These are phyloP conservation scores for Bombyx mandarina DNA, from an alignment of 1,140 invertebrate genomes.

Conservation along the genomic window DNA sequence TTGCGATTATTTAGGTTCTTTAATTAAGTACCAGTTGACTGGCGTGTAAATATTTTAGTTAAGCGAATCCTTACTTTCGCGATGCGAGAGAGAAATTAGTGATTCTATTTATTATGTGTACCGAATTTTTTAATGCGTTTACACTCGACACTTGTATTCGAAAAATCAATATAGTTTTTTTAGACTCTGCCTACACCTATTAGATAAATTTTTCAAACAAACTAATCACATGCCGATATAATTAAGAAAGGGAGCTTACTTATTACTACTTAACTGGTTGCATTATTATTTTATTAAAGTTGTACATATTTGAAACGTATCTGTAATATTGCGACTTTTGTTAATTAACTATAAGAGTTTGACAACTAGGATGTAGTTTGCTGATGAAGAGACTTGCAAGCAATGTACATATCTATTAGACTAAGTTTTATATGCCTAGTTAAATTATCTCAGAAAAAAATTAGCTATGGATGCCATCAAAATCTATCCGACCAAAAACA, in stretches of 20 bases:
- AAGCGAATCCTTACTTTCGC: constrained; percentile 7
- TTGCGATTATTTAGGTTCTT: constrained; percentile 1
- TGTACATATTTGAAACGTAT: constrained; percentile 67
- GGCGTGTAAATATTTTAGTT: constrained; percentile 2
- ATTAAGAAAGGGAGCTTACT: neutral
- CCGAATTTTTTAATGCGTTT: constrained; percentile 10
- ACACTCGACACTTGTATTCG: neutral
- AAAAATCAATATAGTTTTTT: constrained; percentile 45
- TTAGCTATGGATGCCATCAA: too few species aligned
- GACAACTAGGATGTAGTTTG: constrained; percentile 51
- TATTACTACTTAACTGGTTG: constrained; percentile 9
- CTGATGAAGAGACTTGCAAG: constrained; percentile 62
- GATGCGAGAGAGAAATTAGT: constrained; percentile 4
- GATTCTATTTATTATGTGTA: constrained; percentile 8
- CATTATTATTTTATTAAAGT: constrained; percentile 32
- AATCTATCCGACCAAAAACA: too few species aligned
- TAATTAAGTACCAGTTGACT: constrained; percentile 3
- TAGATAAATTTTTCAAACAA: too few species aligned
- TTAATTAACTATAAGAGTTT: constrained; percentile 58
- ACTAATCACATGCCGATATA: too few species aligned
- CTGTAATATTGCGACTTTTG: constrained; percentile 61
- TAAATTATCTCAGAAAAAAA: too few species aligned
- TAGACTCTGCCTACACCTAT: too few species aligned
- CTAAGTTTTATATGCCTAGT: constrained; percentile 39
- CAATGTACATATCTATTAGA: constrained; percentile 68